Conservation (phyloP, 2,888 invertebrate genomes). For the Cephus pygmeus region DNA sequence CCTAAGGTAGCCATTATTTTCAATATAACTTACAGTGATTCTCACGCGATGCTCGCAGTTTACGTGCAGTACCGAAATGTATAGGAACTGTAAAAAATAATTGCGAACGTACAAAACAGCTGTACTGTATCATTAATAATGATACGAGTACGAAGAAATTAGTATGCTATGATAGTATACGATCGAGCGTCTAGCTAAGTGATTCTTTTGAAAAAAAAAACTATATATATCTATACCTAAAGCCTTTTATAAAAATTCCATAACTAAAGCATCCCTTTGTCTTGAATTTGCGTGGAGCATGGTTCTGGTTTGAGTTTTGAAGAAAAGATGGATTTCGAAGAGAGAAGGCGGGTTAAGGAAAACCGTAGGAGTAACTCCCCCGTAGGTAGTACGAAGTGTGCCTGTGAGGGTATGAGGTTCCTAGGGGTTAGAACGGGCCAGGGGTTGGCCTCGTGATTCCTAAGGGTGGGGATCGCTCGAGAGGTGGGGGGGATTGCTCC, state of each 20-base stretch:
- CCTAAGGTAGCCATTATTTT: slow-evolving; percentile 28
- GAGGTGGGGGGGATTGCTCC: slow-evolving; percentile 33
- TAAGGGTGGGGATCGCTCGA: slow-evolving; percentile 43
- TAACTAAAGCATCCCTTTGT: not conserved
- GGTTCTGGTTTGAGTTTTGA: not conserved
- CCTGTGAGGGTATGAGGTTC: slow-evolving; percentile 47
- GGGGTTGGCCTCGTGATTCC: slow-evolving; percentile 60
- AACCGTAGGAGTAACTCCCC: slow-evolving; percentile 61
- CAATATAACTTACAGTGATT: slow-evolving; percentile 36
- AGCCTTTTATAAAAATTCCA: not conserved
- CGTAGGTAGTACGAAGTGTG: slow-evolving; percentile 46
- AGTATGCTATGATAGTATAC: not conserved
- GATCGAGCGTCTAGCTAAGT: not conserved
- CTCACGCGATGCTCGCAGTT: slow-evolving; percentile 19
- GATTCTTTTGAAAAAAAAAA: not conserved
- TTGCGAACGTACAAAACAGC: not conserved
- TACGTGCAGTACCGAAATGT: not conserved
- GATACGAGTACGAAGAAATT: not conserved
- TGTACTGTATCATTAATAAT: not conserved
- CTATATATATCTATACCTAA: not conserved
- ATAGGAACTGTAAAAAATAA: not conserved
- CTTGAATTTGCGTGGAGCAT: not conserved
- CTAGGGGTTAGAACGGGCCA: slow-evolving; percentile 45
- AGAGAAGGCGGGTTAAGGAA: slow-evolving; percentile 56
- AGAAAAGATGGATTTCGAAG: slow-evolving; percentile 30